phyloP scores from a whole-genome alignment of 1,140 invertebrate genomes.

The Orussus abietinus region DNA sequence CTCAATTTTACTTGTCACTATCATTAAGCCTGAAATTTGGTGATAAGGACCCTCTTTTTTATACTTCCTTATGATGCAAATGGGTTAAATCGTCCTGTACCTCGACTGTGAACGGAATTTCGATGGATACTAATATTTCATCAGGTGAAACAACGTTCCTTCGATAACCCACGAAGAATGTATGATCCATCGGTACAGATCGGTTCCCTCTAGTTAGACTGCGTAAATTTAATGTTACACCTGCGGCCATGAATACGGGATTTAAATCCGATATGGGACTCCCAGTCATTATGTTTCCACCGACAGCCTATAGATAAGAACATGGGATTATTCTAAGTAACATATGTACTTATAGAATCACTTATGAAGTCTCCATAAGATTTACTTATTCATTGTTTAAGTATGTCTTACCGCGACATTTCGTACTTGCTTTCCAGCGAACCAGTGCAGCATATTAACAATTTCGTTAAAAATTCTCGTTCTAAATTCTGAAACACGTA shows the following conservation, averaged over 20 bases:
- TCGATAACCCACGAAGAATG: conserved; percentile 86
- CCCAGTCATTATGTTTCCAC: conserved; percentile 91
- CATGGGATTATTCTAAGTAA: too few species aligned
- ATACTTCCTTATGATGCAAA: conserved; percentile 1
- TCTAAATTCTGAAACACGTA: conserved; percentile 47
- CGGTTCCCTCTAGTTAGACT: conserved; percentile 55
- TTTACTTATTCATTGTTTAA: too few species aligned
- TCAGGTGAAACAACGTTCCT: conserved; percentile 70
- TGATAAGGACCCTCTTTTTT: too few species aligned
- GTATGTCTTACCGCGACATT: conserved; percentile 73
- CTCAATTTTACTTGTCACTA: too few species aligned
- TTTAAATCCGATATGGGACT: conserved; percentile 96
- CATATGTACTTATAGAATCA: not conserved
- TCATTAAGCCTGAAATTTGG: too few species aligned
- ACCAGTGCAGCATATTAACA: conserved; percentile 86
- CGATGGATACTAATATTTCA: conserved; percentile 77
- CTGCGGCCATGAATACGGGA: conserved; percentile 83
- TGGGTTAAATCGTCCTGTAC: conserved; percentile 29
- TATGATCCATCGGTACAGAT: conserved; percentile 70
- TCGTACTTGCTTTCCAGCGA: conserved; percentile 91
- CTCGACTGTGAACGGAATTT: conserved; percentile 60
- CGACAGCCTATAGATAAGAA: conserved; percentile 66
- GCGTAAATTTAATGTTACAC: conserved; percentile 47
- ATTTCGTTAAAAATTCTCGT: conserved; percentile 73
- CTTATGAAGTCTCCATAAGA: too few species aligned